phyloP scores from a whole-genome alignment of 2,888 invertebrate genomes.

The Spodoptera exigua region DNA sequence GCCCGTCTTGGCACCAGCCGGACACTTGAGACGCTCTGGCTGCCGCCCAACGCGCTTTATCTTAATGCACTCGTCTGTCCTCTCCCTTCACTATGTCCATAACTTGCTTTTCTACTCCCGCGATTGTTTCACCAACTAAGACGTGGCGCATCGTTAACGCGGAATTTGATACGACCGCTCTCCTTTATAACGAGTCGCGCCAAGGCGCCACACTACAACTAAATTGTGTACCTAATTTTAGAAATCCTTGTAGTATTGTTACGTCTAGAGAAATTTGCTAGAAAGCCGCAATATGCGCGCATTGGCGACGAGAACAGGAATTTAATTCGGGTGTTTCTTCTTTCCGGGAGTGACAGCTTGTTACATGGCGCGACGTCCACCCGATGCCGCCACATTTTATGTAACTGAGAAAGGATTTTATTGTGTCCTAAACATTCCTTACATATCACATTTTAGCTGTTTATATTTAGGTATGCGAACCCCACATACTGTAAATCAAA shows the following conservation, averaged over 20 bases:
- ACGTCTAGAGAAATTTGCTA: slow-evolving; percentile 70
- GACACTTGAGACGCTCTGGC: slow-evolving; percentile 87
- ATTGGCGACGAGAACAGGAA: slow-evolving; percentile 77
- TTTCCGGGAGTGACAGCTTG: slow-evolving; percentile 77
- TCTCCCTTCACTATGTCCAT: slow-evolving; percentile 75
- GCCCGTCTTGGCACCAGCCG: slow-evolving; percentile 76
- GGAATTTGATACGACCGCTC: slow-evolving; percentile 67
- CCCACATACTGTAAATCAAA: slow-evolving; percentile 5
- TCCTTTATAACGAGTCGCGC: slow-evolving; percentile 40
- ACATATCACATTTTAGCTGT: slow-evolving; percentile 39
- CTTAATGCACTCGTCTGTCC: slow-evolving; percentile 85
- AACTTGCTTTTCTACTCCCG: slow-evolving; percentile 78
- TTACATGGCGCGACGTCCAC: slow-evolving; percentile 76
- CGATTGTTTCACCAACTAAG: slow-evolving; percentile 78
- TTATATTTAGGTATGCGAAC: slow-evolving; percentile 25
- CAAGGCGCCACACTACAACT: slow-evolving; percentile 55
- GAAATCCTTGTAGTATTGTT: slow-evolving; percentile 68
- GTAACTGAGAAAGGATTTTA: slow-evolving; percentile 69
- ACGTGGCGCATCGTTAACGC: slow-evolving; percentile 63
- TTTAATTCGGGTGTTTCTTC: slow-evolving; percentile 84
- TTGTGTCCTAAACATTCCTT: slow-evolving; percentile 64
- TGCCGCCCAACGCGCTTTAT: slow-evolving; percentile 83
- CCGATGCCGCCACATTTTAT: slow-evolving; percentile 76
- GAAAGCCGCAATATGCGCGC: slow-evolving; percentile 62
- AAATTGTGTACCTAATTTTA: slow-evolving; percentile 71